These are phyloP conservation scores for Ceriagrion tenellum DNA, from an alignment of 2,888 invertebrate genomes.

Conservation along the genomic window DNA sequence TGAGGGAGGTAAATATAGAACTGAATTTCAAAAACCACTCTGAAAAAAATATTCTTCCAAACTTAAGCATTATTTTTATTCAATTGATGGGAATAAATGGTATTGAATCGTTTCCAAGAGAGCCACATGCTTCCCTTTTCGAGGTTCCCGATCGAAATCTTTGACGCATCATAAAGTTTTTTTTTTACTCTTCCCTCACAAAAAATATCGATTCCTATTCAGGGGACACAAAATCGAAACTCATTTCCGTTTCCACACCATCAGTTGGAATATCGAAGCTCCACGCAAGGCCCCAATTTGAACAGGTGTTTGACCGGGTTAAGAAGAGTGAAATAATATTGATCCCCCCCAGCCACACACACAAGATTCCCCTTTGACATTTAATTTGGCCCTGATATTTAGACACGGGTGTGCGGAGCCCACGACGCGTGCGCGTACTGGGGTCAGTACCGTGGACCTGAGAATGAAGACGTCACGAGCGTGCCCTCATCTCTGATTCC, in stretches of 20 bases:
- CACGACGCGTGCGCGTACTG: neutral
- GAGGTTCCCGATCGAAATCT: neutral
- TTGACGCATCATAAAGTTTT: neutral
- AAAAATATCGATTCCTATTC: neutral
- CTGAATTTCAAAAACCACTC: too few species aligned
- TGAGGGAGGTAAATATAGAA: too few species aligned
- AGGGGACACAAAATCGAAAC: neutral
- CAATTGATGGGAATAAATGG: too few species aligned
- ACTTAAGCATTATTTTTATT: too few species aligned
- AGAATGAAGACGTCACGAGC: neutral
- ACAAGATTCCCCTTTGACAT: constrained; percentile 17
- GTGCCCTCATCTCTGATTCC: neutral
- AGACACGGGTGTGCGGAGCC: neutral
- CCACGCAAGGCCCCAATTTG: neutral
- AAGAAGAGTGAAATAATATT: constrained; percentile 9
- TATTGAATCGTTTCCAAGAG: too few species aligned
- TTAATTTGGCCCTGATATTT: constrained; percentile 21
- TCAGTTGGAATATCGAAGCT: neutral
- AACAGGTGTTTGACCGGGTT: constrained; percentile 28
- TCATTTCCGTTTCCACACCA: neutral
- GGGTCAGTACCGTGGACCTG: neutral
- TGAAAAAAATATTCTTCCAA: too few species aligned
- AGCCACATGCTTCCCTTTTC: neutral
- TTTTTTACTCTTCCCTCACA: neutral
- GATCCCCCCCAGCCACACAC: neutral